Percentiles rank a stretch among this genome's conserved stretches.
Conservation (phyloP, 2,888 invertebrate species). For the Eupeodes luniger region DNA sequence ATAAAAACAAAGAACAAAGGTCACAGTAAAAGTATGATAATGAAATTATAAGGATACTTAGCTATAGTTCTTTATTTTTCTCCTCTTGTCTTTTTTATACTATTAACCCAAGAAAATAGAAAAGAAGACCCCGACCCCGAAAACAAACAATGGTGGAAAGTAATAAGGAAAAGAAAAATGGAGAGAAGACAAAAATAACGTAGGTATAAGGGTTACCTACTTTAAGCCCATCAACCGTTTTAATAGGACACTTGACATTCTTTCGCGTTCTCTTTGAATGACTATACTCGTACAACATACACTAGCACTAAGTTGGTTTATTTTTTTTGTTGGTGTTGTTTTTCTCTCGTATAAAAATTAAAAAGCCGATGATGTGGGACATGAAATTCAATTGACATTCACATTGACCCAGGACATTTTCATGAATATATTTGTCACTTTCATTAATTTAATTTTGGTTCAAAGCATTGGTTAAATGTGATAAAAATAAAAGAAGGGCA, state of each 20-base stretch:
- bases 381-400: constrained; percentile 68
- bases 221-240: constrained; percentile 63
- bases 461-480: too few species aligned
- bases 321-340: background rate
- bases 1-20: constrained; percentile 56
- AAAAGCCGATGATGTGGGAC: background rate
- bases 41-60: constrained; percentile 72
- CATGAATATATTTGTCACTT: constrained; percentile 20
- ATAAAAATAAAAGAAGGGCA: too few species aligned
- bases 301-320: too few species aligned
- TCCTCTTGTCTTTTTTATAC: background rate
- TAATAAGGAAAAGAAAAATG: background rate
- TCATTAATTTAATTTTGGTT: background rate
- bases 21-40: constrained; percentile 68
- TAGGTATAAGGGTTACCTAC: constrained; percentile 18
- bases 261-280: constrained; percentile 42
- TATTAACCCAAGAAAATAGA: constrained; percentile 26
- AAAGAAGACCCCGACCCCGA: constrained; percentile 28
- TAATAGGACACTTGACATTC: constrained; percentile 75
- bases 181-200: background rate
- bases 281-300: too few species aligned
- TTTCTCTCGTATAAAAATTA: background rate
- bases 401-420: constrained; percentile 61
- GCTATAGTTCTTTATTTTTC: constrained; percentile 18
- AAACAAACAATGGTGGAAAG: background rate